A percentile compares a stretch with the other conserved stretches of the same genome.
phyloP scores from a whole-genome alignment of 1,140 invertebrate genomes.

The Pseudomyrmex dendroicus region DNA sequence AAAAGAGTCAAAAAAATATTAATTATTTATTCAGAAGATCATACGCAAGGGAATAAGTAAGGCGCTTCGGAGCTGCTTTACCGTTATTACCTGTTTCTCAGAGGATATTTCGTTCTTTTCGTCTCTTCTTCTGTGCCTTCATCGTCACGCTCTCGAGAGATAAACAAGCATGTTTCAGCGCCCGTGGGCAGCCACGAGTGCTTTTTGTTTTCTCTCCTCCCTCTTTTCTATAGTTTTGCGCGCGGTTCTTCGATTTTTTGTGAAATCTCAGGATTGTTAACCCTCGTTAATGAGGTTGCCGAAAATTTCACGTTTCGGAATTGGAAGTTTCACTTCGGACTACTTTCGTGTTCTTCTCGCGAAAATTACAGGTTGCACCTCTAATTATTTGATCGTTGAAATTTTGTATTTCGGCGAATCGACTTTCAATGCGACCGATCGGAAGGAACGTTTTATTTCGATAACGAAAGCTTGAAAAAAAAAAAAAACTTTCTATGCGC shows the following conservation, averaged over 20 bases:
- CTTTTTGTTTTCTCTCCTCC: neutral
- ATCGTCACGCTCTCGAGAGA: conserved; percentile 35
- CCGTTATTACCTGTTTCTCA: conserved; percentile 74
- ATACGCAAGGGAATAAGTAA: conserved; percentile 43
- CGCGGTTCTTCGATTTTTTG: neutral
- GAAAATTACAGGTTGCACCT: conserved; percentile 34
- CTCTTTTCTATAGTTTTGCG: conserved; percentile 6
- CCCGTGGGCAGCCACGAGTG: neutral
- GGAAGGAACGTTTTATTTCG: conserved; percentile 18
- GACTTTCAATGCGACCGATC: conserved; percentile 11
- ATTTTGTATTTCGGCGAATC: conserved; percentile 19
- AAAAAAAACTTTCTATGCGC: conserved; percentile 23
- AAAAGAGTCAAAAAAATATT: neutral
- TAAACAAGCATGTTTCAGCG: conserved; percentile 11
- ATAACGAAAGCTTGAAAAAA: neutral
- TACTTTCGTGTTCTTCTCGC: conserved; percentile 28
- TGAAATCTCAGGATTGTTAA: conserved; percentile 65
- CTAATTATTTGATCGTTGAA: conserved; percentile 26
- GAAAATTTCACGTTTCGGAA: conserved; percentile 23
- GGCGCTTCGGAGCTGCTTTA: conserved; percentile 45
- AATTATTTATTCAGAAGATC: conserved; percentile 33
- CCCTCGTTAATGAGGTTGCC: conserved; percentile 49
- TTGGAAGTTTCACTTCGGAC: conserved; percentile 39
- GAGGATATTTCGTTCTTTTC: conserved; percentile 41
- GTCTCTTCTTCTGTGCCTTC: conserved; percentile 4